Evolutionary conservation across 2,797 vertebrate genomes (phyloP), one percentile per base, ranked within the genome.

Genomic region (Trachops cirrhosus): DNA sequence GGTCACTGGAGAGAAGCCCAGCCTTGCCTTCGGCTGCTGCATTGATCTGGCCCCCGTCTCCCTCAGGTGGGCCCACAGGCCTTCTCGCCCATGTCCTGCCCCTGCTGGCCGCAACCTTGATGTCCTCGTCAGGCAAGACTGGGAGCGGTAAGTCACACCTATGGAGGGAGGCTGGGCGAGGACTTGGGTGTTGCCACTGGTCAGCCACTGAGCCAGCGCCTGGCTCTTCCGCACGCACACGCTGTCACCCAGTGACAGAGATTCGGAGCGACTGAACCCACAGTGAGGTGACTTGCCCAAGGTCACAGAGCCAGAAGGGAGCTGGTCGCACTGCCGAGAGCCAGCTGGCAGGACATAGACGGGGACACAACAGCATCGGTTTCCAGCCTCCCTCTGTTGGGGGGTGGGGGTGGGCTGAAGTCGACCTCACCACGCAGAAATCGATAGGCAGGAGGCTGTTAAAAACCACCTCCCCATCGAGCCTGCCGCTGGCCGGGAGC

Each of bases 321-420:
- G 48, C 91, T 10, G 64, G 52, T 29, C 90, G 48, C 75, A 77
- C 95, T 93, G 95, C 93, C 4, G 68, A 93, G 91, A 97, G 89
- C 95, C 87, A 97, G 89, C 95, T 79, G 78, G 92, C 9, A 95
- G 96, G 98, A 97, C 98, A 92, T 85, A 93, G 96, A 84, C 71
- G 97, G 92, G 96, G 97, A 89, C 62, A 68, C 85, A 94, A 82
- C 91, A 54, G 94, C 94, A 70, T 70, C 90, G 29, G 87, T 92
- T 97, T 95, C 44, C 93, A 95, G 83, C 89, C 96, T 94, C 93
- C 74, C 86, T 85, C 96, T 78, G 3, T 52, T 16, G 86, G 92
- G 92, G 44, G 91, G 50, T 0, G 18, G 50, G 50, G 50, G 50
- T 1, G 6, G 48, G 64, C 91, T 71, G 80, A 62, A 19, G 41